phyloP scores from a whole-genome alignment of 2,113 vertebrate species.

The Telmatochromis brichardi region DNA sequence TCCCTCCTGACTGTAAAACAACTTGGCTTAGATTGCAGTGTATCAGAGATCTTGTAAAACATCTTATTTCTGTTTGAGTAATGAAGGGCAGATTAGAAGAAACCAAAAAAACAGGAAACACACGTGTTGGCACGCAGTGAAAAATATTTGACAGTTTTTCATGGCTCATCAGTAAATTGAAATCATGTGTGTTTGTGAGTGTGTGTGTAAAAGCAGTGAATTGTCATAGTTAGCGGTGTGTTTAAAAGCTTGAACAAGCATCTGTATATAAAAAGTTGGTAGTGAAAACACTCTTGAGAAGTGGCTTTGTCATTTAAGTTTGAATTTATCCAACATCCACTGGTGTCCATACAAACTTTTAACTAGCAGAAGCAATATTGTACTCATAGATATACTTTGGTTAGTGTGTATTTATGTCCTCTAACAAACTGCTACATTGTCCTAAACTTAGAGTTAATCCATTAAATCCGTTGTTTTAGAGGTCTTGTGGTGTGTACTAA shows the following conservation, averaged over 20 bases:
- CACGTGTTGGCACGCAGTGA: background rate
- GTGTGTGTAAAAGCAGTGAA: background rate
- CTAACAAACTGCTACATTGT: background rate
- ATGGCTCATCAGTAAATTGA: background rate
- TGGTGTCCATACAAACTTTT: background rate
- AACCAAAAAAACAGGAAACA: conserved; percentile 1
- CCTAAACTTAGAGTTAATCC: background rate
- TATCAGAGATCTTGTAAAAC: conserved; percentile 44
- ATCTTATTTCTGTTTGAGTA: conserved; percentile 21
- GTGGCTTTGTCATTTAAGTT: background rate
- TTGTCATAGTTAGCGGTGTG: background rate
- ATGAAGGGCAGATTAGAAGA: conserved; percentile 32
- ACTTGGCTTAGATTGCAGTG: conserved; percentile 28
- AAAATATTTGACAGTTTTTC: background rate
- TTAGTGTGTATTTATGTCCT: background rate
- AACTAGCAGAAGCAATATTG: background rate
- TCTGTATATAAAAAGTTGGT: background rate
- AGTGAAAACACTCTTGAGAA: background rate
- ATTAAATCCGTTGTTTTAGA: background rate
- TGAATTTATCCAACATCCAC: background rate
- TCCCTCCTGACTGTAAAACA: conserved; percentile 38
- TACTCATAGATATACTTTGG: background rate
- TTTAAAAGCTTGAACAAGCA: background rate
- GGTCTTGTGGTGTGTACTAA: background rate
- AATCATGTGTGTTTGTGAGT: background rate